phyloP scores from a whole-genome alignment of 2,888 invertebrate genomes.

The Lycaena phlaeas region DNA sequence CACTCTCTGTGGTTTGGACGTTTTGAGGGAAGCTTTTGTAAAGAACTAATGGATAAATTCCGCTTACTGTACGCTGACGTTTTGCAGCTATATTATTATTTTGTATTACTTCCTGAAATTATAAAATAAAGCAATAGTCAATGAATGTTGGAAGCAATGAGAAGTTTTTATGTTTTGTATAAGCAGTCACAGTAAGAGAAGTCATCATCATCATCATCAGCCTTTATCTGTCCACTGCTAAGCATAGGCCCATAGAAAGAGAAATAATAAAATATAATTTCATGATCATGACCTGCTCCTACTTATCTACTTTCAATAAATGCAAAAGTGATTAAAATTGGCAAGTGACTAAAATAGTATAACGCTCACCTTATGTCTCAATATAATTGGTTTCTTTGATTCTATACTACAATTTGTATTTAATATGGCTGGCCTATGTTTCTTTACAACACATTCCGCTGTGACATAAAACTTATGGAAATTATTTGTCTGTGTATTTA shows the following conservation, averaged over 20 bases:
- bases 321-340: too few relatives aligned
- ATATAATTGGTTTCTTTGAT: slow-evolving; percentile 9
- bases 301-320: too few relatives aligned
- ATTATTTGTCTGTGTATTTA: slow-evolving; percentile 14
- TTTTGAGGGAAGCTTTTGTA: slow-evolving; percentile 18
- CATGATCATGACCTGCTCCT: too few relatives aligned
- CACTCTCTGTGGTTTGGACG: slow-evolving; percentile 22
- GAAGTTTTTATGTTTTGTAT: too few relatives aligned
- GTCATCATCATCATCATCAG: too few relatives aligned
- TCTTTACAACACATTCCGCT: slow-evolving; percentile 20
- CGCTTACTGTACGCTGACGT: slow-evolving; percentile 34
- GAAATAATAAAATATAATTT: too few relatives aligned
- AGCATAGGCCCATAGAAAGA: too few relatives aligned
- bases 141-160: too few relatives aligned
- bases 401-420: slow-evolving; percentile 14
- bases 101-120: slow-evolving; percentile 12
- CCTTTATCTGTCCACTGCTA: too few relatives aligned
- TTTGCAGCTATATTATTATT: slow-evolving; percentile 19
- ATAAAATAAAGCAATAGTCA: not conserved
- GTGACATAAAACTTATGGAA: slow-evolving; percentile 20
- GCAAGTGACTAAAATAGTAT: too few relatives aligned
- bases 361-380: slow-evolving; percentile 13
- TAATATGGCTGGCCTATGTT: slow-evolving; percentile 17
- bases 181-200: too few relatives aligned
- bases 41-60: slow-evolving; percentile 34